These are phyloP conservation scores for Orchesella flavescens DNA, from an alignment of 2,888 invertebrate genomes.

Conservation along the genomic window DNA sequence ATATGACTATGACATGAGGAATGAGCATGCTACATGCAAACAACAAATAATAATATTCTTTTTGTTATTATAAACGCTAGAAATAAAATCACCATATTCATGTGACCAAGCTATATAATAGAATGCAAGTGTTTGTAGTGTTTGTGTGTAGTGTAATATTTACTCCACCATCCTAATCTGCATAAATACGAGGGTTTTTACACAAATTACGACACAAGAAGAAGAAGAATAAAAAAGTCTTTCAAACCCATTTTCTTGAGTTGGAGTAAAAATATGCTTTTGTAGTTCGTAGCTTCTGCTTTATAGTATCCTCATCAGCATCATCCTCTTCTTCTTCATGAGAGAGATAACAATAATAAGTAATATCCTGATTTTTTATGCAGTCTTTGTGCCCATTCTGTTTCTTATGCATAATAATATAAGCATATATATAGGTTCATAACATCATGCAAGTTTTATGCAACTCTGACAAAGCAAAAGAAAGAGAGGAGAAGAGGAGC, in stretches of 20 bases:
- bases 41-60: neutral
- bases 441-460: constrained; percentile 28
- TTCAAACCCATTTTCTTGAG: neutral
- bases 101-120: neutral
- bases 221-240: neutral
- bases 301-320: constrained; percentile 13
- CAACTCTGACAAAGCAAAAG: neutral
- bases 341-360: constrained; percentile 40
- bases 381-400: constrained; percentile 46
- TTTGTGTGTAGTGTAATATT: neutral
- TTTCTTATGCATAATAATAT: constrained; percentile 18
- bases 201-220: constrained; percentile 40
- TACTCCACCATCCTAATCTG: constrained; percentile 29
- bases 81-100: constrained; percentile 53
- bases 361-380: constrained; percentile 58
- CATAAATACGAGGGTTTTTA: constrained; percentile 40
- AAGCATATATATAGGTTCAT: neutral
- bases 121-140: neutral
- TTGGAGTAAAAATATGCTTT: neutral
- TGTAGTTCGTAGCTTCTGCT: neutral
- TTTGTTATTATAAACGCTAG: constrained; percentile 22
- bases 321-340: neutral
- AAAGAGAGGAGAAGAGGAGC: neutral
- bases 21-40: constrained; percentile 5
- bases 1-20: no score